A percentile compares a stretch with the other conserved stretches of the same genome.
Conservation (phyloP, 2,113 vertebrate species). For the Sapayoa aenigma region DNA sequence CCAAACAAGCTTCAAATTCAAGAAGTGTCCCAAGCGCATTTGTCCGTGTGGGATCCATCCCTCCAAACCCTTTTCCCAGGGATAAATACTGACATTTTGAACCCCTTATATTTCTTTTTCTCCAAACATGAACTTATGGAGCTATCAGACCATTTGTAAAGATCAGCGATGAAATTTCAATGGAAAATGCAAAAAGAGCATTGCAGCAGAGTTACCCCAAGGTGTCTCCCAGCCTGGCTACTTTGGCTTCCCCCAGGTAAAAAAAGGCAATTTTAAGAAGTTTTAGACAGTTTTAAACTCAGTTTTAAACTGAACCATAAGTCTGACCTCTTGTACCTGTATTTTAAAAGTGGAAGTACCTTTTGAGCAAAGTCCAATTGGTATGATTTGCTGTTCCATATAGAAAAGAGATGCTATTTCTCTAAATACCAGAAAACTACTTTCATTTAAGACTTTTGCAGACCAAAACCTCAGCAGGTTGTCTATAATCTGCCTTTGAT, state of each 20-base stretch:
- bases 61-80: neutral
- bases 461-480: conserved; percentile 47
- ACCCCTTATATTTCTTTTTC: neutral
- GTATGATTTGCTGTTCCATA: conserved; percentile 11
- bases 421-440: conserved; percentile 50
- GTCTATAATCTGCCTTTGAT: conserved; percentile 41
- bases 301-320: neutral
- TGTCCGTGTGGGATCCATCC: neutral
- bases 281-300: neutral
- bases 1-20: neutral
- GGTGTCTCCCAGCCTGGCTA: neutral
- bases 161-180: neutral
- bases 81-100: neutral
- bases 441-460: conserved; percentile 28
- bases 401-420: conserved; percentile 21
- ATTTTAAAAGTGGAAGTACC: neutral
- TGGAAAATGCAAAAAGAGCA: neutral
- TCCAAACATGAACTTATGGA: neutral
- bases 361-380: neutral
- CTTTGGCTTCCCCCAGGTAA: neutral
- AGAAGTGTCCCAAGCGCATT: neutral
- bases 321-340: neutral
- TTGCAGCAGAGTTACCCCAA: neutral
- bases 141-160: neutral
- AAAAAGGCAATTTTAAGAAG: accelerated